Evolutionary conservation across 2,797 vertebrate genomes (phyloP).

Genomic region (Rhinoraja longicauda): DNA sequence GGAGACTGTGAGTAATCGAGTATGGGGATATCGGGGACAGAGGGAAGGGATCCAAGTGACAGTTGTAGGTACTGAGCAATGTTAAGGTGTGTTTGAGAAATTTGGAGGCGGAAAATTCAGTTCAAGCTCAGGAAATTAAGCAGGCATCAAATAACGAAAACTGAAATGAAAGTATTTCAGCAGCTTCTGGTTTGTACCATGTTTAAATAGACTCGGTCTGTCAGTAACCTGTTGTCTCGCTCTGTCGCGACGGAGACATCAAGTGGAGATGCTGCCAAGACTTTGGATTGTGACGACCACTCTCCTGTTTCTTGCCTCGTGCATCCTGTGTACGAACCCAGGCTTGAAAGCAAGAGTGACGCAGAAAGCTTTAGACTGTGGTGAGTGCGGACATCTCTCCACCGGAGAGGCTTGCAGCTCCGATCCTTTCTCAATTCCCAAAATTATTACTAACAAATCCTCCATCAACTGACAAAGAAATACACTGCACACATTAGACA

Average conservation of each 20-base stretch:
- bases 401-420: too few species aligned
- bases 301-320: slow-evolving; percentile 45
- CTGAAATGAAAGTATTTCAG: not conserved
- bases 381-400: slow-evolving; percentile 45
- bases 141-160: not conserved
- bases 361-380: slow-evolving; percentile 63
- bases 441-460: not conserved
- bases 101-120: not conserved
- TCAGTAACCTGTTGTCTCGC: not conserved
- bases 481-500: not conserved
- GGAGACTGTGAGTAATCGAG: not conserved
- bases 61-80: not conserved
- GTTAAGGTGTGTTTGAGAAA: not conserved
- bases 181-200: too few species aligned
- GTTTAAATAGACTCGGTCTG: not conserved
- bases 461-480: not conserved
- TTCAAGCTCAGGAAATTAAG: not conserved
- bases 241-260: too few species aligned
- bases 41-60: not conserved
- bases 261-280: not conserved
- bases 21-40: not conserved
- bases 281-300: not conserved
- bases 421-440: not conserved
- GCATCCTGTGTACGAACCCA: slow-evolving; percentile 48
- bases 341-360: slow-evolving; percentile 61